Conservation (phyloP, 2,888 invertebrate species). For the Nowickia ferox region DNA sequence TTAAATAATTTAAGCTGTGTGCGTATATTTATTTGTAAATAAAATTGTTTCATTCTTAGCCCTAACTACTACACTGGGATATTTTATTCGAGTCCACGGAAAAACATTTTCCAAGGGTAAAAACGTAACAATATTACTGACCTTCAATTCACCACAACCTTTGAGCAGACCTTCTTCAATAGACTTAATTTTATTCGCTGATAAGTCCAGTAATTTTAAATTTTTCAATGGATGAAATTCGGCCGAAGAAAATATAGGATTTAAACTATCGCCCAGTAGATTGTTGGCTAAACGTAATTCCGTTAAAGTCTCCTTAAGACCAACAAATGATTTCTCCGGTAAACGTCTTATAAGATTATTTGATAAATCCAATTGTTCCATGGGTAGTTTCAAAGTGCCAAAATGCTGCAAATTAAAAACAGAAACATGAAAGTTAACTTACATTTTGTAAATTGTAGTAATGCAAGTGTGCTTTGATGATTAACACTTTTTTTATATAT, state of each 20-base stretch:
- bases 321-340: slow-evolving; percentile 89
- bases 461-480: slow-evolving; percentile 17
- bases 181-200: slow-evolving; percentile 91
- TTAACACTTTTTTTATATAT: slow-evolving; percentile 34
- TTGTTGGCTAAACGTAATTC: slow-evolving; percentile 91
- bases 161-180: slow-evolving; percentile 94
- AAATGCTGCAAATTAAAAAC: slow-evolving; percentile 84
- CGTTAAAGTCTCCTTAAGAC: slow-evolving; percentile 87
- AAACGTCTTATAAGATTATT: slow-evolving; percentile 91
- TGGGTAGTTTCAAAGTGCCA: slow-evolving; percentile 88
- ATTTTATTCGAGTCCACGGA: no score
- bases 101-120: no score
- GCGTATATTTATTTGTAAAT: no score
- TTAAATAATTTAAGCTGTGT: no score
- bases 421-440: slow-evolving; percentile 27
- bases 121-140: slow-evolving; percentile 82
- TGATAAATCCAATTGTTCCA: slow-evolving; percentile 91
- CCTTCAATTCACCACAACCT: slow-evolving; percentile 90
- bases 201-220: slow-evolving; percentile 90
- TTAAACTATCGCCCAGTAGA: slow-evolving; percentile 93
- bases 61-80: no score
- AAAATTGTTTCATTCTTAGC: no score
- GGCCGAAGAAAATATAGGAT: slow-evolving; percentile 94
- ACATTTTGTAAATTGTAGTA: not conserved
- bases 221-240: slow-evolving; percentile 91